phyloP scores from a whole-genome alignment of 2,797 vertebrate species.

The Myotis vivesi region DNA sequence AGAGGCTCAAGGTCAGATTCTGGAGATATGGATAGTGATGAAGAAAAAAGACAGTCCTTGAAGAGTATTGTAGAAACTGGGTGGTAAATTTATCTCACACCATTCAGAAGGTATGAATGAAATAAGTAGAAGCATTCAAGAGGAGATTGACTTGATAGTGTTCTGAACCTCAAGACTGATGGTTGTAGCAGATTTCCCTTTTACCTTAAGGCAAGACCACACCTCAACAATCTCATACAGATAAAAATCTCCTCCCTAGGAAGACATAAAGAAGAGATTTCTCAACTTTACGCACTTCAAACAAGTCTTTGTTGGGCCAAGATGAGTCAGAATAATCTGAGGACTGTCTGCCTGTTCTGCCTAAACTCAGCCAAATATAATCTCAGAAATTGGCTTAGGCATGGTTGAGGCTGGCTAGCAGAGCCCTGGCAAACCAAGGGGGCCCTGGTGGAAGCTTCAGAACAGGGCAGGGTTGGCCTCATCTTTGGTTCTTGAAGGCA shows the following conservation, averaged over 20 bases:
- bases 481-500: neutral
- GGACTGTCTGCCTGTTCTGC: neutral
- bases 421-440: neutral
- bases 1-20: neutral
- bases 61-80: neutral
- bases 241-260: slow-evolving; percentile 31
- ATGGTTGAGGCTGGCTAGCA: neutral
- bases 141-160: neutral
- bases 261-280: slow-evolving; percentile 12
- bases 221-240: neutral
- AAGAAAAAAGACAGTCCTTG: neutral
- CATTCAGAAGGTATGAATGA: neutral
- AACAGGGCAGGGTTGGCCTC: neutral
- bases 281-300: neutral
- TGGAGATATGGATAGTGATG: neutral
- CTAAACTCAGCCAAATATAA: neutral
- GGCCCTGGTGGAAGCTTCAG: neutral
- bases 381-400: neutral
- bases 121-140: neutral
- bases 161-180: neutral
- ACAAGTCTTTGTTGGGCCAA: neutral
- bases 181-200: neutral
- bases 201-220: neutral
- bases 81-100: neutral
- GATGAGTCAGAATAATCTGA: neutral